Evolutionary conservation across 2,113 vertebrate species (phyloP).

Genomic region (Mobula hypostoma): DNA sequence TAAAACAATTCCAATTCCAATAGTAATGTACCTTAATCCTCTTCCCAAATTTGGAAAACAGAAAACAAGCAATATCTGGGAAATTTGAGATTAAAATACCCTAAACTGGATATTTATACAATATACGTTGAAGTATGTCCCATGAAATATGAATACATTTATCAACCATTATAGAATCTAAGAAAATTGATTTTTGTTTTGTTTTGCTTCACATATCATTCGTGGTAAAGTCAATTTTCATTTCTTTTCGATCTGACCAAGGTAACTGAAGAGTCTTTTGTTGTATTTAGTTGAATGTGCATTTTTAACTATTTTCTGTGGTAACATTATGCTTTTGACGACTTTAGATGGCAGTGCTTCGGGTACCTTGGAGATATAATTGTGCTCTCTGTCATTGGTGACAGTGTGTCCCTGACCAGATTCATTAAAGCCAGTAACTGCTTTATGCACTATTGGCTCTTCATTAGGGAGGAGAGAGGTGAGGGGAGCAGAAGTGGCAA

Average conservation of each 20-base stretch:
- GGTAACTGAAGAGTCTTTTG: not conserved
- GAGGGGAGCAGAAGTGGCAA: not conserved
- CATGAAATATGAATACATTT: no score
- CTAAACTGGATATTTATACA: not conserved
- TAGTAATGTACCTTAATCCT: no score
- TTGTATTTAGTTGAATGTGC: not conserved
- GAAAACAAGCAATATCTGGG: not conserved
- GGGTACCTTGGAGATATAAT: not conserved
- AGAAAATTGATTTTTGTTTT: not conserved
- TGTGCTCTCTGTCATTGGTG: not conserved
- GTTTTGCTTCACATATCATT: no score
- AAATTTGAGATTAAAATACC: not conserved
- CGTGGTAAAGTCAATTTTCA: not conserved
- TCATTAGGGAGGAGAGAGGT: conserved; percentile 29
- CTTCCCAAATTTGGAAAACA: not conserved
- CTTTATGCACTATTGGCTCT: conserved; percentile 41
- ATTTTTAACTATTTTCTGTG: not conserved
- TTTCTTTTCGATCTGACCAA: not conserved
- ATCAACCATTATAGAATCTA: not conserved
- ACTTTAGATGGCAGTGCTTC: not conserved
- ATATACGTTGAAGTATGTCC: not conserved
- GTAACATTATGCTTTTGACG: not conserved
- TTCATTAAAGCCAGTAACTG: conserved; percentile 37
- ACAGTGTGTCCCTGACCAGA: not conserved
- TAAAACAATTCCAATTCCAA: no score